Conservation (phyloP, 2,888 invertebrate species). For the Embidobia sp. region DNA sequence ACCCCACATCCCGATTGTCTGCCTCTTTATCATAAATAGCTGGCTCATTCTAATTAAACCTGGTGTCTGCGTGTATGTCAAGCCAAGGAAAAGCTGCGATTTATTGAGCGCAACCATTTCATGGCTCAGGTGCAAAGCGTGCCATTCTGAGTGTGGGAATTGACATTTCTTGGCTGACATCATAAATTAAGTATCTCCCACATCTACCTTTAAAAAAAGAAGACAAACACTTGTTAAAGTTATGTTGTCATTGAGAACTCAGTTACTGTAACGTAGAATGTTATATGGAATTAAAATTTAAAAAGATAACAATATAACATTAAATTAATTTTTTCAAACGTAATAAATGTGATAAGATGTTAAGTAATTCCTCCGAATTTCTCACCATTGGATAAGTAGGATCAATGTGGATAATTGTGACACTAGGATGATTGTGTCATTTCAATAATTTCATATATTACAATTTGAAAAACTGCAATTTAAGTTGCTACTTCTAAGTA, state of each 20-base stretch:
- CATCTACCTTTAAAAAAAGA: not conserved
- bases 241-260: constrained; percentile 14
- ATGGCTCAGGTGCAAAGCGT: constrained; percentile 35
- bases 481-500: too few relatives aligned
- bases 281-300: too few relatives aligned
- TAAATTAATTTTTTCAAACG: too few relatives aligned
- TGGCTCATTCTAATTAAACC: constrained; percentile 25
- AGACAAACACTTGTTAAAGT: not conserved
- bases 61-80: constrained; percentile 1
- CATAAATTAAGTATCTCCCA: constrained; percentile 46
- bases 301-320: too few relatives aligned
- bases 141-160: constrained; percentile 43
- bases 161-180: constrained; percentile 48
- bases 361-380: too few relatives aligned
- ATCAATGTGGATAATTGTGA: too few relatives aligned
- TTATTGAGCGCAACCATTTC: constrained; percentile 39
- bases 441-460: too few relatives aligned
- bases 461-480: too few relatives aligned
- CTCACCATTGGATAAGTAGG: too few relatives aligned
- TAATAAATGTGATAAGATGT: too few relatives aligned
- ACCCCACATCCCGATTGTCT: constrained; percentile 1
- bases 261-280: not conserved
- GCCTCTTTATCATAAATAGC: constrained; percentile 31
- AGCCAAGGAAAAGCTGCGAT: constrained; percentile 33
- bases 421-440: too few relatives aligned